Percentiles rank a stretch among this genome's conserved stretches.
These are phyloP conservation scores for Polypterus bichir DNA, from an alignment of 2,113 vertebrate genomes.

Conservation along the genomic window DNA sequence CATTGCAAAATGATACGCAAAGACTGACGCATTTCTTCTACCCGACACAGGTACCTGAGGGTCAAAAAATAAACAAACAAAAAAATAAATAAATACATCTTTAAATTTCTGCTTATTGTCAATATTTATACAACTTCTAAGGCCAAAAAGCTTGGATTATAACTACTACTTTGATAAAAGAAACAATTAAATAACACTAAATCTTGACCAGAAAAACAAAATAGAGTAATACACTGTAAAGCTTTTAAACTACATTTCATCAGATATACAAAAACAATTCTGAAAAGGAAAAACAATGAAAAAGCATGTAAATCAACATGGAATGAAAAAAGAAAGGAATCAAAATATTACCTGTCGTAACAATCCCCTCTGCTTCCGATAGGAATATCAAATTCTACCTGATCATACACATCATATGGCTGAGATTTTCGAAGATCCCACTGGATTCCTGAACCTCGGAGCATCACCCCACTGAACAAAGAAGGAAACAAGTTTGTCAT, in stretches of 20 bases:
- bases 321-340: neutral
- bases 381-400: conserved; percentile 84
- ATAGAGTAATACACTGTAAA: too few relatives aligned
- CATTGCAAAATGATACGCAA: conserved; percentile 75
- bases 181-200: too few relatives aligned
- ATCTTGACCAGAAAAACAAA: too few relatives aligned
- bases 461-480: conserved; percentile 74
- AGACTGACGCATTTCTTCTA: conserved; percentile 93
- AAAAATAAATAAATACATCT: neutral
- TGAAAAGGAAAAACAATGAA: too few relatives aligned
- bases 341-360: conserved; percentile 66
- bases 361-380: conserved; percentile 77
- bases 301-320: too few relatives aligned
- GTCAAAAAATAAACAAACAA: neutral
- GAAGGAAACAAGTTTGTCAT: neutral
- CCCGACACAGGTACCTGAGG: conserved; percentile 73
- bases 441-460: conserved; percentile 83
- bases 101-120: too few relatives aligned
- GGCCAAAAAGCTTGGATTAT: too few relatives aligned
- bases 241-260: too few relatives aligned
- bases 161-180: too few relatives aligned
- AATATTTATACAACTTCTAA: too few relatives aligned
- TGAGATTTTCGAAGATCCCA: conserved; percentile 90
- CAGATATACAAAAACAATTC: too few relatives aligned
- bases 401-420: conserved; percentile 82